Evolutionary conservation across 2,888 invertebrate species (phyloP), one percentile per base, ranked within the genome.

Genomic region (Cataglyphis rosenhaueri): DNA sequence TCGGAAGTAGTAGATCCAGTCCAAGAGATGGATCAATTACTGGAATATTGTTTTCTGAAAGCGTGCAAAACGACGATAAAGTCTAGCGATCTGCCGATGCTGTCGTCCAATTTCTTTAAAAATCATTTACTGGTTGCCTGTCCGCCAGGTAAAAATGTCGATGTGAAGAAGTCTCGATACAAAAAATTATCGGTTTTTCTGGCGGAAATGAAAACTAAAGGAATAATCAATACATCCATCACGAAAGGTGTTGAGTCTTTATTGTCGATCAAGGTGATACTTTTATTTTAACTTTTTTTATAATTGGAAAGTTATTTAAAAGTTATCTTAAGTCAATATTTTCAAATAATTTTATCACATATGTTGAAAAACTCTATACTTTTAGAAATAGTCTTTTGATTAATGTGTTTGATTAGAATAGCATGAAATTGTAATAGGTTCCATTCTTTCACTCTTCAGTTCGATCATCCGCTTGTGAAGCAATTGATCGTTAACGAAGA

Each of bases 131-230:
- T 96, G 86, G 95, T 96, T 81, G 96, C 96, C 68, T 97, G 98
- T 91, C 97, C 98, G 0, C 92, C 96, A n/a, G 96, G 96, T 3
- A 95, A 95, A 68, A 95, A 95, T 21, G 94, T 99, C 55, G 98
- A 99, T 92, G 96, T 99, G 0, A 99, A 98, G 93, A 98, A 98
- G 94, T 97, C 98, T 0, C 96, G 96, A 15, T 98, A 96, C 92
- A 99, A 98, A 95, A 99, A 99, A 95, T 95, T 99, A 78, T 97
- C 98, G 18, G 97, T 97, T 84, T 99, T 99, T 93, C 95, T 99
- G 41, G 97, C 96, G 83, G 96, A 96, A 85, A 98, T 98, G 97
- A 93, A 92, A 83, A 85, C 86, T 10, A 92, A 91, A 84, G 93
- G 93, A 38, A 84, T 94, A 68, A 92, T 94, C 8, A 91, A 92